phyloP scores from a whole-genome alignment of 2,888 invertebrate species.

The Morpho achilles region DNA sequence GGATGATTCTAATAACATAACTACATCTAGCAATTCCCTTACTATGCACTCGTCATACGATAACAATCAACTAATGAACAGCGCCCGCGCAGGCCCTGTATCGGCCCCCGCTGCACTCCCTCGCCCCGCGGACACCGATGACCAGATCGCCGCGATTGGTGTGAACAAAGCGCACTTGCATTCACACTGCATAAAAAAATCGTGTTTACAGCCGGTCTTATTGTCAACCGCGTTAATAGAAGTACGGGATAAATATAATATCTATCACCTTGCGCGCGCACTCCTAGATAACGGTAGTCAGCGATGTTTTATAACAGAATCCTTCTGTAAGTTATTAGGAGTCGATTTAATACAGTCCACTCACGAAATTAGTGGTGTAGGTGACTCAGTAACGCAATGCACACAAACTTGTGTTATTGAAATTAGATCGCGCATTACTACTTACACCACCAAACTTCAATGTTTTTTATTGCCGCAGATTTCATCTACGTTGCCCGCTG shows the following conservation, averaged over 20 bases:
- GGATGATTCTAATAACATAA: neutral
- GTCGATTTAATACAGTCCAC: constrained; percentile 8
- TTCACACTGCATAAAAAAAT: neutral
- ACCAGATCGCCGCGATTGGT: neutral
- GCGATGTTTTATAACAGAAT: constrained; percentile 5
- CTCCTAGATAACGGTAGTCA: constrained; percentile 12
- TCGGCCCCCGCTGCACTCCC: neutral
- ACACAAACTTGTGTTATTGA: neutral
- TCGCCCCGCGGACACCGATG: neutral
- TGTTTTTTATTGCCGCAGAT: neutral
- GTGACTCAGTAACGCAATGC: constrained; percentile 1
- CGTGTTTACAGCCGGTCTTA: neutral
- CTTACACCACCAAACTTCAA: constrained; percentile 1
- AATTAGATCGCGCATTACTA: neutral
- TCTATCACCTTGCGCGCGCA: neutral
- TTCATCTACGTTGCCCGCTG: constrained; percentile 1
- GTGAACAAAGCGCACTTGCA: neutral
- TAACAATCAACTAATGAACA: neutral
- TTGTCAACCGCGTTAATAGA: constrained; percentile 1
- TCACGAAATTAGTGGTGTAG: constrained; percentile 10
- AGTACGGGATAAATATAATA: neutral
- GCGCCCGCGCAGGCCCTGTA: neutral
- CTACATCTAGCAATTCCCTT: neutral
- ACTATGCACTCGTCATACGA: neutral
- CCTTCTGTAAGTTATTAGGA: neutral